Base-by-base conservation (phyloP, 2,797 vertebrate species). In the Miichthys miiuy region DNA sequence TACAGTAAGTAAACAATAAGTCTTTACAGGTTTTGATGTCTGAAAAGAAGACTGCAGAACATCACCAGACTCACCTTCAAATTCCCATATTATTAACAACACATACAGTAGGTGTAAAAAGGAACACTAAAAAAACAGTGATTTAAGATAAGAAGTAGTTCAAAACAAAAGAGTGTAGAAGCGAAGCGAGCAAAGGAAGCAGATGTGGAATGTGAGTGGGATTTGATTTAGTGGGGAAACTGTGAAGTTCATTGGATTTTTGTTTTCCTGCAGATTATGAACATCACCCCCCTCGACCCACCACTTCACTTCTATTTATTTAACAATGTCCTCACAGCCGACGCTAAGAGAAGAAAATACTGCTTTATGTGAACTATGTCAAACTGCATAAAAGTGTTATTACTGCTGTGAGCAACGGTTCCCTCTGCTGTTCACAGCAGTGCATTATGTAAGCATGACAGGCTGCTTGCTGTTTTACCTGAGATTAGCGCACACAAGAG, bases 381-480 rank as follows among this genome's bases (percentile, higher is more conserved):
- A 69, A 71, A 64, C 68, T 60, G 58, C 5, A 14, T n/a, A 4
- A 21, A 55, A 48, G 62, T 68, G 61, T 30, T 57, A 65, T 60
- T 13, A 44, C 25, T 18, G n/a, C 20, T 61, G 77, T 1, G 51
- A 81, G 73, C 79, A 90, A 88, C 69, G 72, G 85, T 60, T 82
- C 90, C 88, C 90, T 85, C 93, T 91, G 10, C 83, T 90, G 91
- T 83, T 87, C 79, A 86, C 67, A 81, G 55, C 30, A 57, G 23
- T 57, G 42, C 38, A 76, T 61, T 74, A 68, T 76, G 30, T 48
- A 34, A 85, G 16, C 38, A 5, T 27, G 61, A 30, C 16, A 20
- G 12, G n/a, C 48, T 21, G 34, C 42, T 47, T 0, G 13, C 41
- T 65, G 52, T 62, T 65, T 84, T 77, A 94, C 93, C 87, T 90